Conservation (phyloP, 2,797 vertebrate species). For the Anas flavirostris region DNA sequence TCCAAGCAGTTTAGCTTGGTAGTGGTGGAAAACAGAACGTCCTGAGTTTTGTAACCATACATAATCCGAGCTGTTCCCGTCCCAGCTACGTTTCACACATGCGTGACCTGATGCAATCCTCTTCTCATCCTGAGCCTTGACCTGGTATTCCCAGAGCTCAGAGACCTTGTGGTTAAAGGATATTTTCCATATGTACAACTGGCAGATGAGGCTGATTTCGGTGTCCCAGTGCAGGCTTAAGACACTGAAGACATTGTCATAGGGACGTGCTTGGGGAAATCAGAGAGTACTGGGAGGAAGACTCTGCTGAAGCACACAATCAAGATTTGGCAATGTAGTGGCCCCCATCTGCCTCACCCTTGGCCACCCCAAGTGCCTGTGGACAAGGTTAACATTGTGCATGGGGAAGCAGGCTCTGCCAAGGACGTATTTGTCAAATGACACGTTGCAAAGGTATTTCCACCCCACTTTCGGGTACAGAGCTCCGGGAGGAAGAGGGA, state of each 20-base stretch:
- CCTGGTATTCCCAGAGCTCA: background rate
- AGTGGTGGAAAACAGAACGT: background rate
- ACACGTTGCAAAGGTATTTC: conserved; percentile 54
- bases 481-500: conserved; percentile 9
- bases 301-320: background rate
- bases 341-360: conserved; percentile 16
- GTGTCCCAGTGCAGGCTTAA: background rate
- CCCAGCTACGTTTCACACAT: background rate
- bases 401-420: conserved; percentile 4
- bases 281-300: background rate
- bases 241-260: conserved; percentile 36
- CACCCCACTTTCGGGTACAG: background rate
- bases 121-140: background rate
- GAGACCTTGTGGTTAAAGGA: background rate
- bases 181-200: background rate
- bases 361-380: background rate
- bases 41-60: background rate
- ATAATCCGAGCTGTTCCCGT: background rate
- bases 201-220: background rate
- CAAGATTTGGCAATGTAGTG: background rate
- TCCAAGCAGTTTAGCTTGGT: conserved; percentile 22
- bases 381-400: conserved; percentile 47
- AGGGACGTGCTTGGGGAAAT: background rate
- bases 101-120: background rate
- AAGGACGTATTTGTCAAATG: conserved; percentile 54